Conservation (phyloP, 2,888 invertebrate species). For the Plemyria rubiginata region DNA sequence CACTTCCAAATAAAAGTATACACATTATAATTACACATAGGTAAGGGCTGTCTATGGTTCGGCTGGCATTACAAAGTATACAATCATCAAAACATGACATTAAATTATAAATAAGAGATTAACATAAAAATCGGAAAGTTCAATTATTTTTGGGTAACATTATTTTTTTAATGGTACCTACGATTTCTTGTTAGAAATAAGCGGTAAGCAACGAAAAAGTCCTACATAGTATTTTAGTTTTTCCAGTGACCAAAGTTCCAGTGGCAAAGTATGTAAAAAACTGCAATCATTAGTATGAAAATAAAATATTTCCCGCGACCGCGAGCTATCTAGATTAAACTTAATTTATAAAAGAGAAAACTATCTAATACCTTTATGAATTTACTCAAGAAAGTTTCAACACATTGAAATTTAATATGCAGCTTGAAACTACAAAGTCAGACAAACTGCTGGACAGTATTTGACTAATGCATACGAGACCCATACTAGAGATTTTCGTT, state of each 20-base stretch:
- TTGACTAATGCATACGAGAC: slow-evolving; percentile 38
- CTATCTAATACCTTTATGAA: not conserved
- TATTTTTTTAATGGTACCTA: no score
- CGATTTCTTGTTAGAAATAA: no score
- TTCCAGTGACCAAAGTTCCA: no score
- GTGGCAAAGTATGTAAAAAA: no score
- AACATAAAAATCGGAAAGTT: no score
- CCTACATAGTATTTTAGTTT: no score
- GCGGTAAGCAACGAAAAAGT: no score
- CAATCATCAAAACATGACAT: no score
- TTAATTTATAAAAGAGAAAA: not conserved
- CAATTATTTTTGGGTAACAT: no score
- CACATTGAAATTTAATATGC: slow-evolving; percentile 37
- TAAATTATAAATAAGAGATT: no score
- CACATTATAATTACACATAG: not conserved
- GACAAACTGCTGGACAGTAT: slow-evolving; percentile 39
- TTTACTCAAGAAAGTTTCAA: slow-evolving; percentile 18
- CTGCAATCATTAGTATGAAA: no score
- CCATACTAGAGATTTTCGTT: slow-evolving; percentile 19
- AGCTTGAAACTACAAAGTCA: slow-evolving; percentile 34
- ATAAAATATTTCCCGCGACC: no score
- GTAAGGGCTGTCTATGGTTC: not conserved
- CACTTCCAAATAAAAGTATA: not conserved
- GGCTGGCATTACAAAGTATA: not conserved
- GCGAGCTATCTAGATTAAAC: not conserved